Conservation (phyloP, 2,113 vertebrate genomes). For the Spilogale gracilis region DNA sequence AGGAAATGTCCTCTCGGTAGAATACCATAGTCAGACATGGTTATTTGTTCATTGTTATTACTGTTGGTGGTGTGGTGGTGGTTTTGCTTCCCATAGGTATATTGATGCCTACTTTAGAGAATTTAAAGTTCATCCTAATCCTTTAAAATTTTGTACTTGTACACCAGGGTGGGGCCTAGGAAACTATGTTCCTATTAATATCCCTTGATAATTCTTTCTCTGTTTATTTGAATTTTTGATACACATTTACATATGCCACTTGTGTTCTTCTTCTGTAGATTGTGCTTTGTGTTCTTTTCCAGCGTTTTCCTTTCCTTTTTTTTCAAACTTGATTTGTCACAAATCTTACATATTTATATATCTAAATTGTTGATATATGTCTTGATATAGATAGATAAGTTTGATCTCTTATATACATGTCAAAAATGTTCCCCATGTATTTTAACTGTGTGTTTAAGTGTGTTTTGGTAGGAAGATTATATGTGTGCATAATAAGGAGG, state of each 20-base stretch:
- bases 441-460: not conserved
- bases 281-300: not conserved
- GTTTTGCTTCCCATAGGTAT: not conserved
- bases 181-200: not conserved
- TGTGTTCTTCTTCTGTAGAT: not conserved
- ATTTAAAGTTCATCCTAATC: not conserved
- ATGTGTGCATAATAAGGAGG: not conserved
- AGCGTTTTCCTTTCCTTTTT: not conserved
- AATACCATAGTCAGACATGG: not conserved
- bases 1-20: not conserved
- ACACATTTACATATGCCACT: not conserved
- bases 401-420: not conserved
- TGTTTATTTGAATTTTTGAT: not conserved
- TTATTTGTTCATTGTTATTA: not conserved
- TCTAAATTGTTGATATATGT: not conserved
- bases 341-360: not conserved
- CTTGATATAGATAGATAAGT: not conserved
- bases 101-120: not conserved
- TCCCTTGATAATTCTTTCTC: not conserved
- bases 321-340: not conserved
- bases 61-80: not conserved
- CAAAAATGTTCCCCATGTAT: not conserved
- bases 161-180: rapidly evolving
- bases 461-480: not conserved
- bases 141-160: not conserved